phyloP scores from a whole-genome alignment of 2,797 vertebrate species.

The Lycodopsis pacificus region DNA sequence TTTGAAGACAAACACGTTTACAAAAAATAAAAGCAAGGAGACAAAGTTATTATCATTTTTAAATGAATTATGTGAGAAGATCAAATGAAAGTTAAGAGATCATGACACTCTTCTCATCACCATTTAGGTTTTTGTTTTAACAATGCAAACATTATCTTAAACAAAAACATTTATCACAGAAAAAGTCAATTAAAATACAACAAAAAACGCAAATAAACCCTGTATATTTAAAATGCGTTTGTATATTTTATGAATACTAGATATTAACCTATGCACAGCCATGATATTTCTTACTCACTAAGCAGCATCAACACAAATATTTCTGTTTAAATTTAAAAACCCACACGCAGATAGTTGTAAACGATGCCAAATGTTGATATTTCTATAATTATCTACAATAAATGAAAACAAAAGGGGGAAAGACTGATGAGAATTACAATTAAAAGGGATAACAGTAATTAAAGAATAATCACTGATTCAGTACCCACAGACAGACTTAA shows the following conservation, averaged over 20 bases:
- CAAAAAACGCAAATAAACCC: neutral
- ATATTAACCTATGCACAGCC: neutral
- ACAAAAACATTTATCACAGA: neutral
- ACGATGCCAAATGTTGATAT: neutral
- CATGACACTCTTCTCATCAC: neutral
- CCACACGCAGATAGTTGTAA: neutral
- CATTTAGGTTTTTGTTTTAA: neutral
- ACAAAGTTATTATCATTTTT: neutral
- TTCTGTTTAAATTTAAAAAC: constrained; percentile 21
- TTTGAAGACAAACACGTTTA: neutral
- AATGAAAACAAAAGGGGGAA: constrained; percentile 1
- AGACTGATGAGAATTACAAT: neutral
- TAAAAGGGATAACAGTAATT: constrained; percentile 6
- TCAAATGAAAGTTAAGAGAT: neutral
- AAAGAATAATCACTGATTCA: neutral
- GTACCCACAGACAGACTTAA: constrained; percentile 35
- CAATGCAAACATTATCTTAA: constrained; percentile 14
- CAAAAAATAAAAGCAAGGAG: neutral
- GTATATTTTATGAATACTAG: neutral
- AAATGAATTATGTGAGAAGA: constrained; percentile 2
- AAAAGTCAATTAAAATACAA: constrained; percentile 3
- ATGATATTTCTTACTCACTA: neutral
- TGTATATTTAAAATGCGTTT: neutral
- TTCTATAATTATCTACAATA: constrained; percentile 15
- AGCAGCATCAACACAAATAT: constrained; percentile 7